Conservation (phyloP, 2,888 invertebrate genomes). For the Trichogramma dendrolimi region DNA sequence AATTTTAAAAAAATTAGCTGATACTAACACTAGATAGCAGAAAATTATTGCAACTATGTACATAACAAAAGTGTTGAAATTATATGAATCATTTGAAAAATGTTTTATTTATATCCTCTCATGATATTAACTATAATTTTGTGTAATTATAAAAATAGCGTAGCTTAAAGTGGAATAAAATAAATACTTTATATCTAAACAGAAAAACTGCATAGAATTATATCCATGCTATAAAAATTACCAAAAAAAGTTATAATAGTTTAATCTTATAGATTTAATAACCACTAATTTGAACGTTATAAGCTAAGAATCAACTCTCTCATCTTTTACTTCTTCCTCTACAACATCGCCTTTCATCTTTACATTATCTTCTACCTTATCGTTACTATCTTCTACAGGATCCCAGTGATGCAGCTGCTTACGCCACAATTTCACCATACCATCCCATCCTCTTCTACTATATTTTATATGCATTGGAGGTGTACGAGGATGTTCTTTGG, state of each 20-base stretch:
- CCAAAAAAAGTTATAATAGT: conserved; percentile 17
- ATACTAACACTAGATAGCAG: conserved; percentile 8
- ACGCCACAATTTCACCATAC: conserved; percentile 82
- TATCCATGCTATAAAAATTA: conserved; percentile 27
- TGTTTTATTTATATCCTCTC: too few relatives aligned
- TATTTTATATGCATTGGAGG: conserved; percentile 85
- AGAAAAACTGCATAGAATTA: conserved; percentile 7
- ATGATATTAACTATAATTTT: conserved; percentile 13
- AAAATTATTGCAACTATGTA: conserved; percentile 2
- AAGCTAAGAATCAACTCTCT: conserved; percentile 6
- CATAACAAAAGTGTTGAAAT: too few relatives aligned
- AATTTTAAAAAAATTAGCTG: conserved; percentile 37
- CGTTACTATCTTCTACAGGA: conserved; percentile 48
- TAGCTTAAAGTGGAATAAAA: conserved; percentile 1
- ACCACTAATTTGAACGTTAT: conserved; percentile 9
- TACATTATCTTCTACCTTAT: conserved; percentile 8
- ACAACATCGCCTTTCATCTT: not conserved
- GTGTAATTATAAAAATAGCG: conserved; percentile 21
- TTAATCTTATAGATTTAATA: conserved; percentile 17
- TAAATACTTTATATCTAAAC: conserved; percentile 6
- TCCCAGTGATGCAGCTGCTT: conserved; percentile 79
- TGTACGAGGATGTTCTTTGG: conserved; percentile 76
- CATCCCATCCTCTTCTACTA: conserved; percentile 91
- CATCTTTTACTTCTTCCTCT: conserved; percentile 1
- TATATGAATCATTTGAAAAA: too few relatives aligned